A percentile compares a stretch with the other conserved stretches of the same genome.
Conservation (phyloP, 1,140 invertebrate genomes). For the Calosoma granatense region DNA sequence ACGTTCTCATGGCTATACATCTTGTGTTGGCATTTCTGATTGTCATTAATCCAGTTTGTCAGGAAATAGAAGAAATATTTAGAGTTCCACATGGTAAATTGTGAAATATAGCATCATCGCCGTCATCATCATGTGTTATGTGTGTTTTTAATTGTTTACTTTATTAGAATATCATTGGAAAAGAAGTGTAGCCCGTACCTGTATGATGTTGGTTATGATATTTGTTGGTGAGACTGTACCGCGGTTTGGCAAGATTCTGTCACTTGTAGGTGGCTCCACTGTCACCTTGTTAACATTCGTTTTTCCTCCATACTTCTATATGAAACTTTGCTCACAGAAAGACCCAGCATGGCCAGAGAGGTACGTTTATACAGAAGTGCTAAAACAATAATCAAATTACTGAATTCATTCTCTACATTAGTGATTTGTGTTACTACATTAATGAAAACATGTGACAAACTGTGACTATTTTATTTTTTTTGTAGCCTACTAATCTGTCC, state of each 20-base stretch:
- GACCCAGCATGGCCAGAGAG: conserved; percentile 30
- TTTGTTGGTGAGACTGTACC: conserved; percentile 58
- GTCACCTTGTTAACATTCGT: conserved; percentile 56
- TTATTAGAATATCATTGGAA: conserved; percentile 53
- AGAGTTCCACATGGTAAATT: conserved; percentile 50
- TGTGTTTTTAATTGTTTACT: not conserved
- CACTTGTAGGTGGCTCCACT: conserved; percentile 61
- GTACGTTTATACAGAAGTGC: conserved; percentile 22
- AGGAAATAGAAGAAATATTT: conserved; percentile 59
- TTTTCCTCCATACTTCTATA: conserved; percentile 56
- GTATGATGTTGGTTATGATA: conserved; percentile 46
- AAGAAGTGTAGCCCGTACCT: conserved; percentile 44
- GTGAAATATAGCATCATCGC: too few species aligned
- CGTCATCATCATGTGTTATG: not conserved
- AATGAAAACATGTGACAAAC: too few species aligned
- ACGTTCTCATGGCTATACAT: conserved; percentile 50
- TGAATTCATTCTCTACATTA: not conserved
- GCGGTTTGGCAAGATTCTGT: conserved; percentile 56
- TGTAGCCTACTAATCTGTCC: too few species aligned
- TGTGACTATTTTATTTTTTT: too few species aligned
- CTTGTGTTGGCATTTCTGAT: conserved; percentile 54
- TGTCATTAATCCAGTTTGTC: conserved; percentile 53
- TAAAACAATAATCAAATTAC: conserved; percentile 12
- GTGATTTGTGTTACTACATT: too few species aligned
- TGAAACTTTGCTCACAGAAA: conserved; percentile 40